phyloP scores from a whole-genome alignment of 2,888 invertebrate genomes.

The Pherbina coryleti region DNA sequence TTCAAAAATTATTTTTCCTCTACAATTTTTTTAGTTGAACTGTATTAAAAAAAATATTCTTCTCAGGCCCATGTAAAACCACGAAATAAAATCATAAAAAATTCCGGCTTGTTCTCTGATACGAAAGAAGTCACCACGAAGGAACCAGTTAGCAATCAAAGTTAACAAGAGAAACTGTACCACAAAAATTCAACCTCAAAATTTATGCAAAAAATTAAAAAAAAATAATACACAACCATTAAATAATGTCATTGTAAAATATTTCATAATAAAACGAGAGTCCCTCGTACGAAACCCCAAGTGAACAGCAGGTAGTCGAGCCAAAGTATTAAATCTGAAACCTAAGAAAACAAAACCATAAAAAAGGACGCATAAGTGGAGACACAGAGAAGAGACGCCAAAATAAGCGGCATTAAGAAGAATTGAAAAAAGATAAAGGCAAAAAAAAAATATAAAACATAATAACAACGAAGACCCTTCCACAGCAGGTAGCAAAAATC shows the following conservation, averaged over 20 bases:
- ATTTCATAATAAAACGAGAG: conserved; percentile 42
- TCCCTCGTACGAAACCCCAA: conserved; percentile 13
- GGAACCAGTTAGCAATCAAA: no score
- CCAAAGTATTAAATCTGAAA: conserved; percentile 6
- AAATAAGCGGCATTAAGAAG: not conserved
- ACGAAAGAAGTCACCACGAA: no score
- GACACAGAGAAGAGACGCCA: not conserved
- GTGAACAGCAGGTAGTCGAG: conserved; percentile 39
- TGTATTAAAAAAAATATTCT: no score
- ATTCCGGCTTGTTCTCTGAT: no score
- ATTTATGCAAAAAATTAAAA: conserved; percentile 33
- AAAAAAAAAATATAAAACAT: not conserved
- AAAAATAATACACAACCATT: conserved; percentile 32
- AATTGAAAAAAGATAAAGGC: not conserved
- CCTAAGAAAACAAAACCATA: not conserved
- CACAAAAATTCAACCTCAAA: conserved; percentile 17
- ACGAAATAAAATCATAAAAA: no score
- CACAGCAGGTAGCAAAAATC: not conserved
- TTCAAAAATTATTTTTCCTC: no score
- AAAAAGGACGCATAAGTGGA: conserved; percentile 22
- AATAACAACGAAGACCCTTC: not conserved
- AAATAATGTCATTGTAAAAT: conserved; percentile 47
- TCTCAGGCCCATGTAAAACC: no score
- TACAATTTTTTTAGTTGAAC: no score
- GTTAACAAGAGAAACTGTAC: conserved; percentile 38